Conservation (phyloP, 2,888 invertebrate species). For the Lasioglossum morio region DNA sequence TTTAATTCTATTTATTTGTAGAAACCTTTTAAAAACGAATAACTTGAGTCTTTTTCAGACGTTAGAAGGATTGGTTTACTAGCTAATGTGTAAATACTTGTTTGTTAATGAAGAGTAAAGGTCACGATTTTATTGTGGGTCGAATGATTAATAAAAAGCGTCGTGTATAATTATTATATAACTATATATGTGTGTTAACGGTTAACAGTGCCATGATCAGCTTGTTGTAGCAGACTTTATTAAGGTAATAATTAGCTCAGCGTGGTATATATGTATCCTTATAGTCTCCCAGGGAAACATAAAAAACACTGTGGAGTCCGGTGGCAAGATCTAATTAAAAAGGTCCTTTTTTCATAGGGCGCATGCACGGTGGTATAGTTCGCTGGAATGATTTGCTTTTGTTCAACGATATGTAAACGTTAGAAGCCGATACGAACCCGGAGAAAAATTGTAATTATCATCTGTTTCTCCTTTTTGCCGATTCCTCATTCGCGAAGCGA, state of each 20-base stretch:
- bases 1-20: too few species aligned
- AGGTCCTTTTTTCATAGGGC: background rate
- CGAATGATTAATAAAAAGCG: background rate
- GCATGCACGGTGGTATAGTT: constrained; percentile 30
- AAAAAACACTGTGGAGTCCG: constrained; percentile 37
- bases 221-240: constrained; percentile 22
- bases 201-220: constrained; percentile 21
- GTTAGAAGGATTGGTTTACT: too few species aligned
- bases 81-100: too few species aligned
- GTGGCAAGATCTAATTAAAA: constrained; percentile 62
- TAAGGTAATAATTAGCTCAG: constrained; percentile 7
- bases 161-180: background rate
- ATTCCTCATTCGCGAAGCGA: constrained; percentile 18
- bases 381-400: constrained; percentile 36
- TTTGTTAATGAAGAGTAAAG: too few species aligned
- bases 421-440: background rate
- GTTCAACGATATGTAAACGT: background rate
- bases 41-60: too few species aligned
- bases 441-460: constrained; percentile 22
- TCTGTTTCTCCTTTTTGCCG: constrained; percentile 5
- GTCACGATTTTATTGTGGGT: background rate
- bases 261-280: constrained; percentile 6
- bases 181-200: constrained; percentile 30
- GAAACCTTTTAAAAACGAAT: too few species aligned
- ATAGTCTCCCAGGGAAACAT: constrained; percentile 19